A percentile compares a stretch with the other conserved stretches of the same genome.
Evolutionary conservation across 2,888 invertebrate genomes (phyloP).

Genomic region (Achlya flavicornis): DNA sequence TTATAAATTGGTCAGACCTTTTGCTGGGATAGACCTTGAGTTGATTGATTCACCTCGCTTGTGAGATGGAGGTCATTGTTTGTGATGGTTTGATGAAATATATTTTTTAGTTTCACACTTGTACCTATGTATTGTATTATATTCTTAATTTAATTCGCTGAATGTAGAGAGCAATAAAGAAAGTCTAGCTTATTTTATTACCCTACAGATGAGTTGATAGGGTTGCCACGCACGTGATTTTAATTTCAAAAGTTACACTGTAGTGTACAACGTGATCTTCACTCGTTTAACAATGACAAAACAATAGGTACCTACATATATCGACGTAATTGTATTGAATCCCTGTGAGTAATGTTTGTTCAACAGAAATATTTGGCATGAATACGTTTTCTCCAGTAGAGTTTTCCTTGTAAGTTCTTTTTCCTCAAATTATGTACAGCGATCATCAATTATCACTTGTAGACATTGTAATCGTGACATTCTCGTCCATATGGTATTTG

Average conservation of each 20-base stretch:
- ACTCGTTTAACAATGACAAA: background rate
- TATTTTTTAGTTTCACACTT: background rate
- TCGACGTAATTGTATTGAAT: background rate
- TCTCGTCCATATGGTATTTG: too few relatives aligned
- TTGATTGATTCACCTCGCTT: slow-evolving; percentile 74
- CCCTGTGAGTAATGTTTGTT: background rate
- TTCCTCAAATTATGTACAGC: background rate
- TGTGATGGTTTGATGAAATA: slow-evolving; percentile 35
- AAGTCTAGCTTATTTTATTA: background rate
- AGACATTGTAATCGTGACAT: background rate
- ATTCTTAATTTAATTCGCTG: background rate
- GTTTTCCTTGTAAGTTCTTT: background rate
- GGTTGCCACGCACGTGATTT: background rate
- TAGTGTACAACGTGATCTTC: too few relatives aligned
- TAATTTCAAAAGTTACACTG: background rate
- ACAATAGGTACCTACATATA: background rate
- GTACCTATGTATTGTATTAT: too few relatives aligned
- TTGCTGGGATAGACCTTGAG: slow-evolving; percentile 67
- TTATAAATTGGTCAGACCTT: slow-evolving; percentile 62
- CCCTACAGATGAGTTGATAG: background rate
- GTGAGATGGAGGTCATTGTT: slow-evolving; percentile 61
- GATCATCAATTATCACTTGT: background rate
- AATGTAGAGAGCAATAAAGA: background rate
- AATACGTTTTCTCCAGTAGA: background rate
- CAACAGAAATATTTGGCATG: background rate